Base-by-base conservation (phyloP, 2,113 vertebrate species). In the Sinocyclocheilus grahami region DNA sequence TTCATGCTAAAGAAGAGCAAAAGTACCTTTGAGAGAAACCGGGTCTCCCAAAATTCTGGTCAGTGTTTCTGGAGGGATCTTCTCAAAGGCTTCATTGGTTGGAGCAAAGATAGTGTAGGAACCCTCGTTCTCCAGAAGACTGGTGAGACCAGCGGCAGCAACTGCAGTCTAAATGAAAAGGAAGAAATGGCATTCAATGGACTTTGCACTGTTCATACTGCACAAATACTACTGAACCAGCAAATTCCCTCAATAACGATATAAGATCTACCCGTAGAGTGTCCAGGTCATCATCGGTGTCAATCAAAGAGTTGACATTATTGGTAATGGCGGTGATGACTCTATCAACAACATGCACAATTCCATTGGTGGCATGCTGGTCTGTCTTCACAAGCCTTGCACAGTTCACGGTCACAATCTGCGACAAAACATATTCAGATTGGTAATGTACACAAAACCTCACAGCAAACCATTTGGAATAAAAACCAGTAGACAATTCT, bases 381-480 rank as follows among this genome's bases (percentile, higher is more conserved):
- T 99, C 98, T 0, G 98, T 97, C 91, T 98, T 98, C 91, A 99
- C 89, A 60, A 99, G 94, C 74, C 98, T 95, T n/a, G 98, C 98
- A 24, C 98, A 99, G 93, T 99, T 99, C 86, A 99, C 97, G 0
- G 98, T 99, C 62, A 99, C 95, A 10, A 99, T 96, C 98, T 99
- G 92, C 22, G 65, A 88, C 65, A 85, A 79, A 14, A 74, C 24
- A 78, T 20, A 77, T 22, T 27, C 27, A 27, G 51, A 51, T 37
- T 39, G 60, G 39, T 76, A 75, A 60, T 6, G 27, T 87, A 39
- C 20, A 62, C 10, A 55, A 7, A 37, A 67, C 65, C 77, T 85
- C 79, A 53, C 12, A 37, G 27, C 60, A 22, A 74, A 67, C 46
- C 51, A 67, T 46, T 51, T 71, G 78, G 72, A 75, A 78, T 10